Evolutionary conservation across 64 coral and sea anemone species (phyloP), one percentile per base, ranked within the genome.

Genomic region (Actinia equina): DNA sequence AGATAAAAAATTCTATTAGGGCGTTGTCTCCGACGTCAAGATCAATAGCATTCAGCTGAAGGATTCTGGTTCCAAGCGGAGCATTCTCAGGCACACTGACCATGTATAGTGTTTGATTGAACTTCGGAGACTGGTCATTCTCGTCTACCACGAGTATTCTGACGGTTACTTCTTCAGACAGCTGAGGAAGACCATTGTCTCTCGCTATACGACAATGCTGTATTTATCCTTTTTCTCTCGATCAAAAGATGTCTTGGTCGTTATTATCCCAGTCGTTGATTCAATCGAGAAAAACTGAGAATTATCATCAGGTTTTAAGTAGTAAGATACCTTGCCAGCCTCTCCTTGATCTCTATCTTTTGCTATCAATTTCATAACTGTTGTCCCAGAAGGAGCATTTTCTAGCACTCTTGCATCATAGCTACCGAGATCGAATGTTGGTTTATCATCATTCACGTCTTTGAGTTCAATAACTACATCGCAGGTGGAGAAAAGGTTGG

Each of bases 151-250:
- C 64, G 15, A 16, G 43, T 54, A 92, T 57, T 27, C 20, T 71
- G 25, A 92, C 76, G 3, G 77, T 76, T 2, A 94, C 94, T 80
- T 91, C 92, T 67, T 93, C 93, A 78, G 88, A 88, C 17, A 92
- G 91, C 2, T 82, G 89, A 8, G 45, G 8, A 1, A 44, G 17
- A 19, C 93, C 90, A 15, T 93, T 93, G 60, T 99, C 97, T 77
- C 56, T 90, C 23, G 90, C 97, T 22, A 84, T 93, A 99, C 81
- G 9, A 87, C 86, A 67, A 99, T 88, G 45, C 90, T 87, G 70
- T 90, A 95, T 54, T 53, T 83, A 70, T 88, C 88, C 30, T 93
- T 90, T 18, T 71, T 20, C 45, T 98, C 96, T 55, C 96, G 83
- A 93, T 98, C 96, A 65, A 99, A 99, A 14, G 70, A 59, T 25